Base-by-base conservation (phyloP, 2,888 invertebrate species). In the Hypena proboscidalis region DNA sequence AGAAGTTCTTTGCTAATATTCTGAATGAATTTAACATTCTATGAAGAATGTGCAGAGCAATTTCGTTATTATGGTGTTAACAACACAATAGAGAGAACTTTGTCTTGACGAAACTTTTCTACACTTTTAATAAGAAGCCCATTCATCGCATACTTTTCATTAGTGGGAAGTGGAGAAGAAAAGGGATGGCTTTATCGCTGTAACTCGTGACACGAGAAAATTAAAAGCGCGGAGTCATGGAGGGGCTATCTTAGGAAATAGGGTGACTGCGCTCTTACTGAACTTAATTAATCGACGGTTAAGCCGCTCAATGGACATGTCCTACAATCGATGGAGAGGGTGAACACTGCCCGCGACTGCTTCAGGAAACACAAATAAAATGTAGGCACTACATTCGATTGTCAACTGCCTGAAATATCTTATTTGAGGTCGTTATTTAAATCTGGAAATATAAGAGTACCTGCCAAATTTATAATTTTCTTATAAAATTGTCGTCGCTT, bases 191-290 rank as follows among this genome's bases (percentile, higher is more conserved):
- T 80, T 86, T 87, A 87, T 86, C 85, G 83, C 77, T 73, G 70
- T 78, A 77, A 81, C 77, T 80, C 80, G 86, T 83, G 85, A 85
- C 88, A 85, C 80, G 81, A 85, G 85, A 87, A 88, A 87, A 88
- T 89, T 88, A 85, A 86, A 90, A 89, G 85, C 77, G 85, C 80
- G 56, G 45, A 61, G 84, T 90, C 89, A 90, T 75, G 80, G 69
- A 77, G 70, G 69, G 77, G 79, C 79, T 83, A 83, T 87, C 86
- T 83, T 75, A 74, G 76, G 63, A 75, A 80, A 82, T 79, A 78
- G 83, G 80, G 83, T 87, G 87, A 88, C 85, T 83, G 69, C 54
- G 81, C 85, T 80, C 57, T 80, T 77, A 71, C 67, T 70, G 71
- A 76, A 83, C 83, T 83, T 87, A 85, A 88, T 89, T 89, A 87